Evolutionary conservation across 2,888 invertebrate species (phyloP), one percentile per base, ranked within the genome.

Genomic region (Malthinus flaveolus): DNA sequence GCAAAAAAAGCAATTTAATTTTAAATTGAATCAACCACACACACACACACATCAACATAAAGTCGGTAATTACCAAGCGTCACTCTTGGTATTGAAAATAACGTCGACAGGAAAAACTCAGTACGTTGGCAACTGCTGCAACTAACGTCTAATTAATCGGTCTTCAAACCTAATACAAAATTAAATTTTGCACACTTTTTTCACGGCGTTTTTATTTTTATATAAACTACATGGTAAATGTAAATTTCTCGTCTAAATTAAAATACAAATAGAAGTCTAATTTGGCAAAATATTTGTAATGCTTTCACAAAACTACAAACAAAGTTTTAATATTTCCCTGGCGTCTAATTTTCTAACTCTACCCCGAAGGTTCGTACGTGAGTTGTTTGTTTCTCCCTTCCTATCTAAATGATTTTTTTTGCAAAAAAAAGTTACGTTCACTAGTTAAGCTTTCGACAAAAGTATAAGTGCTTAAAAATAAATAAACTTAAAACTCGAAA

Each of bases 241-340:
- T 35, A 11, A 23, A 23, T 23, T 11, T 35, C 11, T 11, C 35
- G 35, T 35, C 11, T 33, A 47, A 42, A 42, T 55, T 55, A 48
- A 32, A 49, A 32, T 36, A 39, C 44, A 54, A 42, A 59, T 32
- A 45, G 10, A 55, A 42, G 23, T 51, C 55, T 59, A 59, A 57
- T 59, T 52, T 58, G 35, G 56, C 59, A 54, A 60, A 62, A 64
- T 62, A 66, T 63, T 60, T 61, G 53, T 48, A 47, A 45, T 51
- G 51, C 36, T 51, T 54, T 56, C 52, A 48, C 60, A 66, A 59
- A 68, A 71, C 71, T 71, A 70, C 70, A 70, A 71, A 72, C 71
- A 72, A 74, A 74, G 70, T 74, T 73, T 72, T 72, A 74, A 72
- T 74, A 73, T 72, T 69, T 73, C 73, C 73, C 73, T 60, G 62